A percentile compares a stretch with the other conserved stretches of the same genome.
Evolutionary conservation across 2,888 invertebrate genomes (phyloP).

Genomic region (Hydrotaea cyrtoneurina): DNA sequence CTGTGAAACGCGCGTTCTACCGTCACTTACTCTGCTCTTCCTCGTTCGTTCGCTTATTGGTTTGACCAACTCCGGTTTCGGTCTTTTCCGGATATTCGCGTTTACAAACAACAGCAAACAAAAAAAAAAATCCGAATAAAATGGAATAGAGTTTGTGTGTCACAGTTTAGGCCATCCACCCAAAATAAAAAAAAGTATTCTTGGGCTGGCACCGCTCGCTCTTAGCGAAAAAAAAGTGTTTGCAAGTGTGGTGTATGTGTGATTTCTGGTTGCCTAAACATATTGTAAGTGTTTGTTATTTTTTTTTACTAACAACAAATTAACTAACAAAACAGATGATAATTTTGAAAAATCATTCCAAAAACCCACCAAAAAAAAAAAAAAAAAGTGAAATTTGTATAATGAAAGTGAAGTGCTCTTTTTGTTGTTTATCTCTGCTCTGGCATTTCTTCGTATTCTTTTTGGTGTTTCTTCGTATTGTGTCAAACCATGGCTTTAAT

Average conservation of each 20-base stretch:
- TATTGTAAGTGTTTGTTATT: constrained; percentile 25
- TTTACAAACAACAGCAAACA: not conserved
- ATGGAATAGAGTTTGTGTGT: not conserved
- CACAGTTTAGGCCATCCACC: not conserved
- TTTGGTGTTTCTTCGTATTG: not conserved
- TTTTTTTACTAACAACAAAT: too few relatives aligned
- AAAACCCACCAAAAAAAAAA: not conserved
- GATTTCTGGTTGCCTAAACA: not conserved
- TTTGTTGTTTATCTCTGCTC: not conserved
- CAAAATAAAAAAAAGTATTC: not conserved
- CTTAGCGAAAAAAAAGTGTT: not conserved
- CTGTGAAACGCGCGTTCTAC: not conserved
- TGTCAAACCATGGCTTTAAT: not conserved
- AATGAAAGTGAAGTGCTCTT: constrained; percentile 13
- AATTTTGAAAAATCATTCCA: not conserved
- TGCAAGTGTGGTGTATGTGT: too few relatives aligned
- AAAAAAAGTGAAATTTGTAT: constrained; percentile 6
- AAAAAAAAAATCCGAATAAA: too few relatives aligned
- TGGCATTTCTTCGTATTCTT: not conserved
- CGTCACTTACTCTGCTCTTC: too few relatives aligned
- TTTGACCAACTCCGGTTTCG: constrained; percentile 25
- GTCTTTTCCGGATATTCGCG: not conserved
- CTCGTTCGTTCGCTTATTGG: not conserved
- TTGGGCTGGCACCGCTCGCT: too few relatives aligned
- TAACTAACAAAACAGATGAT: not conserved